Evolutionary conservation across 2,797 vertebrate genomes (phyloP), one percentile per base, ranked within the genome.

Genomic region (Siniperca scherzeri): DNA sequence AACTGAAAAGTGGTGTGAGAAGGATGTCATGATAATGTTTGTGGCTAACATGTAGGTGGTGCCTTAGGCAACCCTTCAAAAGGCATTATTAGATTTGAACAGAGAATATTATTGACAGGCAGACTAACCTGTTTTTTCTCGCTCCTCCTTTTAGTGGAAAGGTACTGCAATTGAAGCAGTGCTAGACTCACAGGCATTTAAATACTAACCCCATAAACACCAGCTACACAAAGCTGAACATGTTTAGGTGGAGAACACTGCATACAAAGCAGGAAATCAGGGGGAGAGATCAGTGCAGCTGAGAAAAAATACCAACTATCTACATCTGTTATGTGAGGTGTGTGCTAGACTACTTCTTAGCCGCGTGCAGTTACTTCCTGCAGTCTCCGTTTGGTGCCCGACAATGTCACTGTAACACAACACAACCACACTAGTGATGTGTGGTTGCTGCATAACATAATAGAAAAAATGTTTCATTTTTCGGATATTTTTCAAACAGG

Each of bases 41-140:
- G 61, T 70, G 56, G 56, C 14, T n/a, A 25, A 48, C 1, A 19
- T 44, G 57, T 25, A 30, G 48, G 59, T 36, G 60, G 73, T 77
- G 56, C 36, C 40, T 19, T 25, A 68, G 33, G 8, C 30, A 61
- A 19, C 3, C 1, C 0, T 66, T 19, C 14, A 66, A 30, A 55
- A 46, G 33, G 33, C 4, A 12, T 69, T 5, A 25, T 42, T 50
- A 44, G 19, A 33, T 27, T 19, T 50, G n/a, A 77, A 85, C 67
- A 67, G 14, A 62, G 65, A 61, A 5, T 11, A 57, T 16, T 62
- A n/a, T 38, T 50, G 4, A 25, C 42, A 73, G 12, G 56, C 36
- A 55, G 83, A 50, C 17, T 13, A 86, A 81, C 60, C 61, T 11
- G 73, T 74, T 84, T 25, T 30, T 17, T 22, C 4, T 46, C 5